Evolutionary conservation across 2,888 invertebrate species (phyloP), one percentile per base, ranked within the genome.

Genomic region (Drosophila robusta): DNA sequence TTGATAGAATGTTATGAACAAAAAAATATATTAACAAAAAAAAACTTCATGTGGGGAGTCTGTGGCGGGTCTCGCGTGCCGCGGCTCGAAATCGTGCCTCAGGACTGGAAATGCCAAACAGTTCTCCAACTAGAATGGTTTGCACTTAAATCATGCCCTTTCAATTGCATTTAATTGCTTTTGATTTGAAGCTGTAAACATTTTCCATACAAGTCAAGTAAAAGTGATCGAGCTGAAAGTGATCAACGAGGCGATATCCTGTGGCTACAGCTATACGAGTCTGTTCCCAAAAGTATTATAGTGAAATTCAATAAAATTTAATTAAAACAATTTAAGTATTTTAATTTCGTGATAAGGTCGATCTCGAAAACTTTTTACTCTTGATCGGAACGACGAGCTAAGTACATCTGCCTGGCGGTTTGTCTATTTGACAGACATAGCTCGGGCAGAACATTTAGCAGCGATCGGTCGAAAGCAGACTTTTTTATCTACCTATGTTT

Each of bases 161-260:
- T 74, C 63, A 87, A 87, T 87, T 83, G 81, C 62, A 42, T 60
- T 56, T 73, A 83, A 83, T 83, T 83, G 82, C 54, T 24, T 49
- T 50, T 32, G 39, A 76, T 70, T 78, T 55, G 64, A 74, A 67
- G 46, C 60, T 47, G 42, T 50, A 62, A 71, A 67, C 42, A 68
- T 38, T 41, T 50, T 29, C 39, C 6, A 36, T 29, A 49, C 11
- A 22, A 16, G 12, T 1, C 5, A 49, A 55, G 11, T 42, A 42
- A 34, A 34, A 11, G 14, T 41, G 12, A 39, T n/a, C 51, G 7
- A 12, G 18, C 29, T 18, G 29, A 38, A 24, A 24, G n/a, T 46
- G 36, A 12, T 16, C 24, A 14, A 2, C 14, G 6, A 0, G n/a
- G 9, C 24, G 34, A 49, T 39, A 49, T 22, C 34, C 49, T 39